phyloP scores from a whole-genome alignment of 1,140 invertebrate species.

The Caenorhabditis inopinata region DNA sequence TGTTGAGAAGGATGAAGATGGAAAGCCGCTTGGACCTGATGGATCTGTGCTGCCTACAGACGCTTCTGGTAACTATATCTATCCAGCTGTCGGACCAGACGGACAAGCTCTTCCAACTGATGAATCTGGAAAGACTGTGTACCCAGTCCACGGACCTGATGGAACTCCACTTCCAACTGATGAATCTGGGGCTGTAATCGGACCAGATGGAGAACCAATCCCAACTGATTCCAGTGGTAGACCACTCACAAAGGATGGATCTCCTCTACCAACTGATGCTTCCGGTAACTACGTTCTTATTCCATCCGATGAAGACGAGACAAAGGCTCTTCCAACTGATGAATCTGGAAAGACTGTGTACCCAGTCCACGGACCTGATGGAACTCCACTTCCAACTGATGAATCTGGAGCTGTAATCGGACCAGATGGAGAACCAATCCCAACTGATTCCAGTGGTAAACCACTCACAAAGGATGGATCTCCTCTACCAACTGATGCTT shows the following conservation, averaged over 20 bases:
- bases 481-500: conserved; percentile 31
- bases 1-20: conserved; percentile 52
- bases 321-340: conserved; percentile 37
- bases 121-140: too few species aligned
- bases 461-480: conserved; percentile 21
- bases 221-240: too few species aligned
- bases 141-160: too few species aligned
- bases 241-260: too few species aligned
- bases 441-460: conserved; percentile 27
- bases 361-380: conserved; percentile 27
- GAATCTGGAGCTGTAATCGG: neutral
- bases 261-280: conserved; percentile 36
- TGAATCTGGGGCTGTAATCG: too few species aligned
- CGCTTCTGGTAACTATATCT: too few species aligned
- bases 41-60: conserved; percentile 30
- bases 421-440: conserved; percentile 25
- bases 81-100: too few species aligned
- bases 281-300: conserved; percentile 42
- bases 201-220: too few species aligned
- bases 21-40: conserved; percentile 39
- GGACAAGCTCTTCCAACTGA: too few species aligned
- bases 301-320: neutral
- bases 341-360: conserved; percentile 37
- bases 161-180: too few species aligned
- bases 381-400: conserved; percentile 3